These are phyloP conservation scores for Apis laboriosa DNA, from an alignment of 1,140 invertebrate species.

Conservation along the genomic window DNA sequence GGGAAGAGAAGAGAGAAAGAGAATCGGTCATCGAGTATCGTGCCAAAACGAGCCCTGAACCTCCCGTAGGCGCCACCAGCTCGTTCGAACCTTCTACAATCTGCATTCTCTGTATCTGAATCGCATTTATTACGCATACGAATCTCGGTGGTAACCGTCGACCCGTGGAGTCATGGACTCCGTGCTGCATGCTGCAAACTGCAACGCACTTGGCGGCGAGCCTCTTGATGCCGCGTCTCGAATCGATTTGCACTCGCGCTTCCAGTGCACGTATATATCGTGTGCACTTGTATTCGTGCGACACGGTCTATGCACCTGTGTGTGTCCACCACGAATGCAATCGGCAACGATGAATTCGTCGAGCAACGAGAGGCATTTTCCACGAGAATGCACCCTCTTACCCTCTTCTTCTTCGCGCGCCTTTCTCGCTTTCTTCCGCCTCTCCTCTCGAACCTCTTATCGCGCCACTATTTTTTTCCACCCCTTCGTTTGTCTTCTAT, in stretches of 20 bases:
- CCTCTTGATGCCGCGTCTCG: constrained; percentile 26
- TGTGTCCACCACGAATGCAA: constrained; percentile 5
- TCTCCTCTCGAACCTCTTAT: constrained; percentile 21
- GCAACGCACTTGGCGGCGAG: constrained; percentile 34
- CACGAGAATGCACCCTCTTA: constrained; percentile 30
- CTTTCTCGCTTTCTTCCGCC: constrained; percentile 3
- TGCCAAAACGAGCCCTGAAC: constrained; percentile 49
- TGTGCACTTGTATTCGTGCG: not conserved
- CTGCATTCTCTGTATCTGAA: constrained; percentile 38
- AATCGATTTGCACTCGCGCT: constrained; percentile 8
- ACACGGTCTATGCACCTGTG: not conserved
- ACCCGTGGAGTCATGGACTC: not conserved
- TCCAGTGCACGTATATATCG: not conserved
- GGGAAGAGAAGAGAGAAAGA: constrained; percentile 18
- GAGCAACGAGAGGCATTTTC: constrained; percentile 47
- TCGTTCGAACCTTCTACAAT: constrained; percentile 29
- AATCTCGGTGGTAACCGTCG: not conserved
- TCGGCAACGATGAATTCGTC: constrained; percentile 43
- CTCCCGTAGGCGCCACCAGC: constrained; percentile 38
- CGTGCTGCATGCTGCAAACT: not conserved
- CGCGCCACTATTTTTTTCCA: constrained; percentile 11
- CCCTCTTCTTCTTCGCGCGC: constrained; percentile 3
- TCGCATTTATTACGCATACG: constrained; percentile 44
- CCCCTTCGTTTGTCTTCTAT: constrained; percentile 23
- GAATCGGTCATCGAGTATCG: constrained; percentile 39